A percentile compares a stretch with the other conserved stretches of the same genome.
Evolutionary conservation across 2,888 invertebrate species (phyloP).

Genomic region (Mythimna albipuncta): DNA sequence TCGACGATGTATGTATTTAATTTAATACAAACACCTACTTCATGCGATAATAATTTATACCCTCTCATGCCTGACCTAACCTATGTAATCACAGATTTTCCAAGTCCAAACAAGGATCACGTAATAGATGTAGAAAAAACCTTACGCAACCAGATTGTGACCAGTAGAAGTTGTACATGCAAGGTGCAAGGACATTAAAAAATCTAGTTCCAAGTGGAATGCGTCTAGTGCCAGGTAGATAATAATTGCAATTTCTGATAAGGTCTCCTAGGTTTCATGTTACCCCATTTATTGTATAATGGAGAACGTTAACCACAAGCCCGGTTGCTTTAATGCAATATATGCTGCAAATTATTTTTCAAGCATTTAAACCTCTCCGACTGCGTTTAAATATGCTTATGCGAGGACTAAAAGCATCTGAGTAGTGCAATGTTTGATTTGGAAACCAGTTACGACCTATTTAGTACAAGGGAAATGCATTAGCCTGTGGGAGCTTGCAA

Average conservation of each 20-base stretch:
- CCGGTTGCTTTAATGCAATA: conserved; percentile 10
- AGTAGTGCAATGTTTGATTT: conserved; percentile 5
- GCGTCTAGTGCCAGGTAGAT: conserved; percentile 42
- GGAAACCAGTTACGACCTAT: conserved; percentile 36
- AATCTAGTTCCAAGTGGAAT: conserved; percentile 55
- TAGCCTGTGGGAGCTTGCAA: not conserved
- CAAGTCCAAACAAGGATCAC: conserved; percentile 50
- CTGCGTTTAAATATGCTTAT: not conserved
- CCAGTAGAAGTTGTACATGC: conserved; percentile 23
- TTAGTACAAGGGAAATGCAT: conserved; percentile 19
- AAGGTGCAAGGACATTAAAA: conserved; percentile 49
- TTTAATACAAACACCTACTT: conserved; percentile 1
- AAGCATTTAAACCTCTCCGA: not conserved
- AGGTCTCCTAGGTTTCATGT: conserved; percentile 14
- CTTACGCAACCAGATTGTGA: conserved; percentile 53
- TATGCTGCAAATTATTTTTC: conserved; percentile 8
- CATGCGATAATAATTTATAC: not conserved
- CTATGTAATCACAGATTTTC: conserved; percentile 6
- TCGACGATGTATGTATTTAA: not conserved
- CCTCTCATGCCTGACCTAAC: conserved; percentile 9
- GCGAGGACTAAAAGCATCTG: conserved; percentile 5
- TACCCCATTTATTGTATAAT: conserved; percentile 24
- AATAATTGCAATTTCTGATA: conserved; percentile 44
- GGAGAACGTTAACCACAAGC: conserved; percentile 21
- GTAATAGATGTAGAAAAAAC: conserved; percentile 39